These are phyloP conservation scores for Gulo gulo DNA, from an alignment of 2,113 vertebrate species.

Conservation along the genomic window DNA sequence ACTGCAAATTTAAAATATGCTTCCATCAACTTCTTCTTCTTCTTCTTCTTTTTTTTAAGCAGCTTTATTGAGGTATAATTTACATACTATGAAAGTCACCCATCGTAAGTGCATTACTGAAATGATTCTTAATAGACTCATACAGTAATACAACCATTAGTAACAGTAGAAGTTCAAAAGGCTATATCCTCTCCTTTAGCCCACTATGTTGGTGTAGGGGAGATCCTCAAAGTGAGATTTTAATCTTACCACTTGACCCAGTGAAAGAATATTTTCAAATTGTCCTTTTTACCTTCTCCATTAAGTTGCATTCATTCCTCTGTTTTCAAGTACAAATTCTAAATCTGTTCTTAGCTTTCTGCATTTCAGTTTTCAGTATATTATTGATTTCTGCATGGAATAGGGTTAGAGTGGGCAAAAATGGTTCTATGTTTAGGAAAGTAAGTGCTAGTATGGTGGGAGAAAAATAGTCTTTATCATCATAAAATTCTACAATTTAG, in stretches of 20 bases:
- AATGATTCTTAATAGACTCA: background rate
- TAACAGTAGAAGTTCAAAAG: background rate
- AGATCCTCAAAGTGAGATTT: background rate
- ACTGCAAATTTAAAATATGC: background rate
- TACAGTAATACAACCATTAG: background rate
- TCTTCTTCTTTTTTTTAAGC: background rate
- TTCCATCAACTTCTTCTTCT: background rate
- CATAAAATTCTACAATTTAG: background rate
- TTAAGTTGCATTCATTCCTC: background rate
- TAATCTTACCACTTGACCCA: background rate
- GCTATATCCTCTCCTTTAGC: background rate
- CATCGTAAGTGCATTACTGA: background rate
- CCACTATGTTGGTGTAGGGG: background rate
- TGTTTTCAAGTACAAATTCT: background rate
- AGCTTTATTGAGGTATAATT: background rate
- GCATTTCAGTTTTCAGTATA: background rate
- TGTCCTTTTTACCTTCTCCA: background rate
- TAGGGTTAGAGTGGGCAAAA: background rate
- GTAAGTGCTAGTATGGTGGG: background rate
- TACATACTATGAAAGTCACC: background rate
- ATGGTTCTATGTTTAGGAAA: background rate
- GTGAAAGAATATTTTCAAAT: background rate
- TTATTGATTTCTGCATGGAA: background rate
- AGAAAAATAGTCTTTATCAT: background rate
- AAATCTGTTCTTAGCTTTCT: background rate